Conservation (phyloP, 92 coral and sea anemone genomes). For the Diadumene lineata region DNA sequence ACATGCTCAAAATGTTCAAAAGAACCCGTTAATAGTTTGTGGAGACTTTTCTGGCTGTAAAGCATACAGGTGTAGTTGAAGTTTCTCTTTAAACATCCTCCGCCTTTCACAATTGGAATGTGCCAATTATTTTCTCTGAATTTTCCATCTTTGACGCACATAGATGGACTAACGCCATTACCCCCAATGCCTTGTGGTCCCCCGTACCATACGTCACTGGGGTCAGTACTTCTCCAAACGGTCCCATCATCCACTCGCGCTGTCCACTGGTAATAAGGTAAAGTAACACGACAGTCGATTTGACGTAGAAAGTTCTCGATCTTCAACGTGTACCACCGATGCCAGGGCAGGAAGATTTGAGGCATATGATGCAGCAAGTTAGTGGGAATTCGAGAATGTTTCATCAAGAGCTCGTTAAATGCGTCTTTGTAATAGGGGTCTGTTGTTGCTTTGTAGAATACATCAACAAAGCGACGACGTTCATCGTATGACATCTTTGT, state of each 20-base stretch:
- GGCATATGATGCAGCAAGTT: conserved; percentile 26
- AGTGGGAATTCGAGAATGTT: conserved; percentile 27
- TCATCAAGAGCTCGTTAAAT: conserved; percentile 36
- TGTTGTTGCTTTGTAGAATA: conserved; percentile 41
- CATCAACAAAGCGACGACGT: conserved; percentile 38
- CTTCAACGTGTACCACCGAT: conserved; percentile 58
- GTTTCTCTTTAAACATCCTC: conserved; percentile 56
- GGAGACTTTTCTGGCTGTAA: conserved; percentile 7
- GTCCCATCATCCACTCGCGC: conserved; percentile 9
- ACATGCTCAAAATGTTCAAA: conserved; percentile 42
- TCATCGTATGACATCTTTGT: conserved; percentile 49
- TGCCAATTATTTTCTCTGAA: conserved; percentile 43
- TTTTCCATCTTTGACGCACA: conserved; percentile 55
- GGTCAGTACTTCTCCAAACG: conserved; percentile 8
- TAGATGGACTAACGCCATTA: conserved; percentile 27
- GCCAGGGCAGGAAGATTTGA: conserved; percentile 66
- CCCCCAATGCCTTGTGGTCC: conserved; percentile 62
- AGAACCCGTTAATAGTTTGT: neutral
- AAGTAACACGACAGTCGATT: conserved; percentile 65
- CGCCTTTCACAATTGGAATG: conserved; percentile 30
- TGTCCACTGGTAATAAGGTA: conserved; percentile 74
- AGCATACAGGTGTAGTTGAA: conserved; percentile 30
- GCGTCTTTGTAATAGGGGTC: conserved; percentile 27
- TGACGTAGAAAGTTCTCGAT: conserved; percentile 60
- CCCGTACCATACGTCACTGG: conserved; percentile 44